Evolutionary conservation across 2,888 invertebrate genomes (phyloP).

Genomic region (Nemoura dubitans): DNA sequence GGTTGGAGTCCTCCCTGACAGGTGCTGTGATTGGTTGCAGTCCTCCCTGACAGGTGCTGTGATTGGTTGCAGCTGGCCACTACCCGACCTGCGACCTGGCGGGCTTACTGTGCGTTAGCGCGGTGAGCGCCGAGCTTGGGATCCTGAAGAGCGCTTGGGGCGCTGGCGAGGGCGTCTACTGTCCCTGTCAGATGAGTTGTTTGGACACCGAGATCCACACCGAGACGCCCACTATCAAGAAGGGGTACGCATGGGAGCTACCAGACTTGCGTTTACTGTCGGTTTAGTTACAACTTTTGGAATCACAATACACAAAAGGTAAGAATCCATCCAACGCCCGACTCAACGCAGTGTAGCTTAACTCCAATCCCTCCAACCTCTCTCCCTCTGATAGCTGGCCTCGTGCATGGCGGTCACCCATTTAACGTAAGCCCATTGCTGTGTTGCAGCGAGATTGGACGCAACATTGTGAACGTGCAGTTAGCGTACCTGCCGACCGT

Average conservation of each 20-base stretch:
- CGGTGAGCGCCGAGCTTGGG: conserved; percentile 68
- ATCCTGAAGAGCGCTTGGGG: conserved; percentile 75
- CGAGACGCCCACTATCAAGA: neutral
- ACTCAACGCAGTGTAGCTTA: too few relatives aligned
- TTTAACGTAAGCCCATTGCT: too few relatives aligned
- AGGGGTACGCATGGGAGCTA: neutral
- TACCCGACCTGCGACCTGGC: conserved; percentile 66
- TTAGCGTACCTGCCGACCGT: conserved; percentile 74
- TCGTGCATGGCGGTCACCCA: too few relatives aligned
- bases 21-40: too few relatives aligned
- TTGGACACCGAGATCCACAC: neutral
- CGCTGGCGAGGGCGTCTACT: conserved; percentile 50
- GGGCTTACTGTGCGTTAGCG: conserved; percentile 72
- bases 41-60: too few relatives aligned
- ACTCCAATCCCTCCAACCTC: too few relatives aligned
- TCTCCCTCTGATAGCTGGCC: too few relatives aligned
- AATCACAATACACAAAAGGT: too few relatives aligned
- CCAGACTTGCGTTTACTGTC: too few relatives aligned
- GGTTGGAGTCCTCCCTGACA: too few relatives aligned
- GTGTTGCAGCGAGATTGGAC: neutral
- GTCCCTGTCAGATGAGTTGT: neutral
- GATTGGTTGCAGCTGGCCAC: conserved; percentile 49
- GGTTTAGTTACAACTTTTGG: too few relatives aligned
- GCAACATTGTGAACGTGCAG: conserved; percentile 57
- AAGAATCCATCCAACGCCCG: too few relatives aligned